Base-by-base conservation (phyloP, 2,113 vertebrate genomes). In the Cottus gobio region DNA sequence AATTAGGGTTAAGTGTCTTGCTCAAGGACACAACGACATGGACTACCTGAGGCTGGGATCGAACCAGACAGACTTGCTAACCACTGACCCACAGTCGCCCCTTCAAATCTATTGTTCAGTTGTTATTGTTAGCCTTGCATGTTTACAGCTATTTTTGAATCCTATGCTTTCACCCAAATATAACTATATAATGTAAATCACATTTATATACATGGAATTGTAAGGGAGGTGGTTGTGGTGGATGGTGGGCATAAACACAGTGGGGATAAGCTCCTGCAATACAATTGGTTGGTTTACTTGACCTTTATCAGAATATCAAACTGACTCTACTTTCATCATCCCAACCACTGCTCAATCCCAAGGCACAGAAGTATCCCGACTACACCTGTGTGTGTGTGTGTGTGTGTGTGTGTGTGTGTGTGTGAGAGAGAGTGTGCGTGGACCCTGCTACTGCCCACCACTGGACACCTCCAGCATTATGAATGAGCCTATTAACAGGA, bases 401-500 rank as follows among this genome's bases (percentile, higher is more conserved):
- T 9, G 10, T 30, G 20, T 52, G 66, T 79, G 22, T 80, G 68
- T 85, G 28, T 65, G n/a, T 64, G 70, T 63, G 63, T 62, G 48
- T 26, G 60, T 63, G 28, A 44, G 61, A 72, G 34, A 76, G 20
- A 80, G 66, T 85, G 30, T 68, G 57, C 62, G 26, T 50, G 2
- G 64, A 26, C 36, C 24, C 15, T 83, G 37, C 48, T 68, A 57
- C 50, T 65, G 31, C 69, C 69, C 46, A 8, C 60, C 7, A 1
- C 69, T 65, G 60, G 70, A 30, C 60, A 36, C 64, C 22, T 60
- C 30, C 52, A 57, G 75, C 66, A 60, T 36, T 62, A 30, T 79
- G 60, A 62, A 39, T 26, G 50, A 52, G 60, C 13, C 52, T 75
- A 57, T 75, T 61, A 58, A 68, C 71, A 80, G 76, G 87, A 85